Conservation (phyloP, 1,140 invertebrate species). For the Orius laevigatus region DNA sequence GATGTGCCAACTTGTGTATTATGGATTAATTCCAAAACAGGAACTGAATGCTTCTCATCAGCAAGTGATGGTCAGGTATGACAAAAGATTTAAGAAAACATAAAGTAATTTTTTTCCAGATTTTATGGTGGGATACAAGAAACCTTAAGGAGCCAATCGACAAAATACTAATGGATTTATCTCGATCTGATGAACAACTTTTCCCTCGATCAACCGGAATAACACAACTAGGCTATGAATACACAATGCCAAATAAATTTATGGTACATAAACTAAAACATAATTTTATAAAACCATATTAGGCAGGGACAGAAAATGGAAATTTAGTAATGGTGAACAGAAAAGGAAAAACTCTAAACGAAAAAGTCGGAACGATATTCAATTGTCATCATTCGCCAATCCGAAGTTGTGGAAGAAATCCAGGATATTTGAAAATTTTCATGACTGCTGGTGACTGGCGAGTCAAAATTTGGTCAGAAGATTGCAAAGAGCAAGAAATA, state of each 20-base stretch:
- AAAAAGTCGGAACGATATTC: constrained; percentile 7
- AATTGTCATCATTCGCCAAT: constrained; percentile 1
- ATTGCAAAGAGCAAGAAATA: constrained; percentile 4
- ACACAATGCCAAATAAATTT: constrained; percentile 4
- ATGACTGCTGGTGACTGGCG: constrained; percentile 8
- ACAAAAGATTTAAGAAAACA: background rate
- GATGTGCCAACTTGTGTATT: constrained; percentile 60
- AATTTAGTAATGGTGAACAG: constrained; percentile 2
- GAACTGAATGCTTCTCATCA: constrained; percentile 39
- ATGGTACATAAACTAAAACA: constrained; percentile 1
- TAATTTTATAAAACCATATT: background rate
- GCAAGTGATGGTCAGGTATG: constrained; percentile 40
- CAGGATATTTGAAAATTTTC: constrained; percentile 5
- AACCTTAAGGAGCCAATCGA: constrained; percentile 4
- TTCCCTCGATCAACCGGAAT: constrained; percentile 1
- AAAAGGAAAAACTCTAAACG: constrained; percentile 4
- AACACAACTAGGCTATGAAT: background rate
- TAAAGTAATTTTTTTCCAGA: background rate
- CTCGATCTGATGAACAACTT: background rate
- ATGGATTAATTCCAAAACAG: constrained; percentile 35
- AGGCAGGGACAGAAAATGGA: constrained; percentile 9
- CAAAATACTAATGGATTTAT: constrained; percentile 4
- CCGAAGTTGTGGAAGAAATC: constrained; percentile 2
- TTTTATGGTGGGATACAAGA: constrained; percentile 9
- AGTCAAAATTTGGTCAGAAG: constrained; percentile 8